Conservation (phyloP, 2,888 invertebrate species). For the Sylvicola cinctus region DNA sequence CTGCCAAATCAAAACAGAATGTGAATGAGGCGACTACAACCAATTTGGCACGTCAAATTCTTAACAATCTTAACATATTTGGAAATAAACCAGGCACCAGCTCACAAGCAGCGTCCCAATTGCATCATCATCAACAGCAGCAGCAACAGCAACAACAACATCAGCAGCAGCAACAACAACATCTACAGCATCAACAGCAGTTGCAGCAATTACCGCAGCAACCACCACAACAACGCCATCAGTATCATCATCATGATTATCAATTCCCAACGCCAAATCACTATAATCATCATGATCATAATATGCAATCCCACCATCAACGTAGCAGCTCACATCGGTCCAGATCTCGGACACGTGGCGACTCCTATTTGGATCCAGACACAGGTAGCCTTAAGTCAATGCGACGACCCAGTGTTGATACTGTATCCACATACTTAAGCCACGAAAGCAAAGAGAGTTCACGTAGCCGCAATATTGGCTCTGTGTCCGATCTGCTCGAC, state of each 20-base stretch:
- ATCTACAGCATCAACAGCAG: too few species aligned
- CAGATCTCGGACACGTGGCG: conserved; percentile 22
- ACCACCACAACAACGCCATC: conserved; percentile 8
- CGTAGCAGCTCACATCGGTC: conserved; percentile 22
- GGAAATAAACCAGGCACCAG: conserved; percentile 13
- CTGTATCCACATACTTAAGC: conserved; percentile 74
- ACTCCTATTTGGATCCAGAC: conserved; percentile 28
- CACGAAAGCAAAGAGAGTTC: conserved; percentile 56
- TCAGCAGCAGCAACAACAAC: too few species aligned
- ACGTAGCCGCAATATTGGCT: conserved; percentile 27
- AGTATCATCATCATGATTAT: conserved; percentile 14
- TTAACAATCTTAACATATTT: conserved; percentile 66
- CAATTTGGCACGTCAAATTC: conserved; percentile 53
- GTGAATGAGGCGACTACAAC: conserved; percentile 24
- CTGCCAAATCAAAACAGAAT: conserved; percentile 17
- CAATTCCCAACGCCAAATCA: conserved; percentile 19
- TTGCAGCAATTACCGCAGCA: background rate
- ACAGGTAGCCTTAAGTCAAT: conserved; percentile 49
- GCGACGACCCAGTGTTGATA: conserved; percentile 65
- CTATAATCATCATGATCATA: conserved; percentile 16
- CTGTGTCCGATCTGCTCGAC: conserved; percentile 44
- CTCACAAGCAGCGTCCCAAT: conserved; percentile 4
- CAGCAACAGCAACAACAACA: too few species aligned
- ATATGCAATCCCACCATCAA: conserved; percentile 18
- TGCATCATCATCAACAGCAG: conserved; percentile 9